Evolutionary conservation across 2,797 vertebrate genomes (phyloP), one percentile per base, ranked within the genome.

Genomic region (Tolypeutes matacus): DNA sequence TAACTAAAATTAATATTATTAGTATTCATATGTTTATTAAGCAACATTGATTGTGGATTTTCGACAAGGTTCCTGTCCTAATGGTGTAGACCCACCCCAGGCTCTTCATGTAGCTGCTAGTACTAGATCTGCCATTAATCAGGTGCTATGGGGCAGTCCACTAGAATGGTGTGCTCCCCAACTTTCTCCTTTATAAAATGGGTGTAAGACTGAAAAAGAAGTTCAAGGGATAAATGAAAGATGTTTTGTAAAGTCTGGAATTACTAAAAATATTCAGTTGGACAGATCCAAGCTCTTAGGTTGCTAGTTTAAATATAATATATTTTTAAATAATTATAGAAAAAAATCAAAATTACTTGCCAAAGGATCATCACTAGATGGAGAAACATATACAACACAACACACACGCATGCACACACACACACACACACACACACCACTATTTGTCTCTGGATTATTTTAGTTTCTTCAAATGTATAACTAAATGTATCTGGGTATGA

Each of bases 241-340:
- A 23, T 67, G 8, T 39, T 60, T 39, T 67, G 5, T 64, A n/a
- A 80, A 91, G 11, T 83, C 23, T 23, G 23, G 5, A 75, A 90
- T 80, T 76, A 42, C 27, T 31, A 46, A 49, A 88, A 31, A 51
- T 62, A 46, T 3, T 75, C 31, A 36, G 36, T 49, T 88, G 25
- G 27, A 3, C 69, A 65, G 29, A 70, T 85, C 18, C 27, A 84
- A 64, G 12, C 2, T 64, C 20, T 72, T 89, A 62, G 21, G 23
- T 49, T 88, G 72, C 27, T 10, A 73, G 18, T 86, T 88, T 18
- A 93, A 73, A 51, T 15, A 34, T n/a, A 87, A 58, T 60, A 53
- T 17, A 0, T 93, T 96, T 97, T 96, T 18, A 90, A 97, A 95
- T 87, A 92, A 95, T 81, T 89, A 25, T 70, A 93, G 93, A 94